Conservation (phyloP, 2,113 vertebrate species). For the Helogale parvula region DNA sequence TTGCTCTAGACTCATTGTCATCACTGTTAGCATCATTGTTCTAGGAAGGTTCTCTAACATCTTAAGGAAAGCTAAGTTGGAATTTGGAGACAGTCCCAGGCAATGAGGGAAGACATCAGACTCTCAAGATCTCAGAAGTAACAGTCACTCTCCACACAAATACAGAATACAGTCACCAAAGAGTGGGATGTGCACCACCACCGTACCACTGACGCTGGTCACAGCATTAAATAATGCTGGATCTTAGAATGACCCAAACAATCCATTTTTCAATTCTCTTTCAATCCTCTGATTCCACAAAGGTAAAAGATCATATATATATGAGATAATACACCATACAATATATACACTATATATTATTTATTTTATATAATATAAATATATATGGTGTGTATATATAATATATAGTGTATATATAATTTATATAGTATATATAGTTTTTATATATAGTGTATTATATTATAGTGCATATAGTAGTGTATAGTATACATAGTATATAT, state of each 20-base stretch:
- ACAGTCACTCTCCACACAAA: background rate
- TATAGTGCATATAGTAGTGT: no score
- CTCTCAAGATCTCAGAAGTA: background rate
- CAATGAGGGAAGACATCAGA: background rate
- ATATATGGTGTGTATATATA: no score
- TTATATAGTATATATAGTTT: no score
- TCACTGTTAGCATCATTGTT: background rate
- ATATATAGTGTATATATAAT: no score
- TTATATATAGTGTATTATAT: no score
- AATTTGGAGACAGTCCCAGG: background rate
- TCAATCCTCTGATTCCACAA: background rate
- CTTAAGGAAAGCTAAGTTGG: background rate
- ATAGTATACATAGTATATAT: no score
- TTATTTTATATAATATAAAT: no score
- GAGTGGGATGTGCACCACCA: background rate
- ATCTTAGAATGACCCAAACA: background rate
- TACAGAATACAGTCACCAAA: background rate
- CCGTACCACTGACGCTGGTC: accelerated
- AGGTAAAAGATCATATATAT: background rate
- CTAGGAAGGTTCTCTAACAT: background rate
- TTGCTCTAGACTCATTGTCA: background rate
- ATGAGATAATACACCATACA: background rate
- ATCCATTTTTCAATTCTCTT: background rate
- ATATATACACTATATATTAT: no score
- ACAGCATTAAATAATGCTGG: background rate